These are phyloP conservation scores for Ctenosaura bakeri DNA, from an alignment of 2,797 vertebrate genomes.

Conservation along the genomic window DNA sequence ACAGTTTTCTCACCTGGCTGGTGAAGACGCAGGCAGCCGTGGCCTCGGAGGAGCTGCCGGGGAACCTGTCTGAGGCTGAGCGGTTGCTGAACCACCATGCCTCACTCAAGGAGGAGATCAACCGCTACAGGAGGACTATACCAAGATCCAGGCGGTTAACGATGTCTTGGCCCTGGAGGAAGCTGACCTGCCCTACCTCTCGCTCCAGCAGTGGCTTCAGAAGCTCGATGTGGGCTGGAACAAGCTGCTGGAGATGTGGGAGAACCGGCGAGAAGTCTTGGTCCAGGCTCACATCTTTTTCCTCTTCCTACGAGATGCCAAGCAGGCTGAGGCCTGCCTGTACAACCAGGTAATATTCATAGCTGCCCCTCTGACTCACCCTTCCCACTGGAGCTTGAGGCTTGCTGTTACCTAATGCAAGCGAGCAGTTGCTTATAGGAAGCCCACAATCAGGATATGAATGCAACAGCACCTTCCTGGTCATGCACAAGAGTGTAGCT, in stretches of 20 bases:
- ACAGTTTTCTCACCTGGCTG: conserved; percentile 93
- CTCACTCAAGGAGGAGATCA: conserved; percentile 94
- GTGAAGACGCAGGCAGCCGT: conserved; percentile 90
- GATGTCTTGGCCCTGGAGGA: conserved; percentile 90
- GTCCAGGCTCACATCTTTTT: conserved; percentile 94
- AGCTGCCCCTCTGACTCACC: neutral
- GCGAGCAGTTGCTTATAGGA: no score
- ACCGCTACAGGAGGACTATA: conserved; percentile 91
- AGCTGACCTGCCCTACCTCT: conserved; percentile 86
- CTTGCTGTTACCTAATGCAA: no score
- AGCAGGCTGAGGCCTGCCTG: conserved; percentile 88
- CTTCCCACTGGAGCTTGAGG: neutral
- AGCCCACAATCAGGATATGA: no score
- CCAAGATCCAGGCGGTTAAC: conserved; percentile 91
- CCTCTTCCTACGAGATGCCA: conserved; percentile 91
- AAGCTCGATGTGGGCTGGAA: conserved; percentile 95
- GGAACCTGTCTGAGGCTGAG: conserved; percentile 87
- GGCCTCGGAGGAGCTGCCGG: conserved; percentile 86
- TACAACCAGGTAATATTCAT: conserved; percentile 86
- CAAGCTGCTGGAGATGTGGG: conserved; percentile 94
- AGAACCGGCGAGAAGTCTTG: conserved; percentile 87
- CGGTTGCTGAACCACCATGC: conserved; percentile 88
- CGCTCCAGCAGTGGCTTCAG: conserved; percentile 94
- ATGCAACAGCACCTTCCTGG: no score
- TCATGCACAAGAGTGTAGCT: no score